A percentile compares a stretch with the other conserved stretches of the same genome.
Conservation (phyloP, 2,888 invertebrate species). For the Luperina nickerlii region DNA sequence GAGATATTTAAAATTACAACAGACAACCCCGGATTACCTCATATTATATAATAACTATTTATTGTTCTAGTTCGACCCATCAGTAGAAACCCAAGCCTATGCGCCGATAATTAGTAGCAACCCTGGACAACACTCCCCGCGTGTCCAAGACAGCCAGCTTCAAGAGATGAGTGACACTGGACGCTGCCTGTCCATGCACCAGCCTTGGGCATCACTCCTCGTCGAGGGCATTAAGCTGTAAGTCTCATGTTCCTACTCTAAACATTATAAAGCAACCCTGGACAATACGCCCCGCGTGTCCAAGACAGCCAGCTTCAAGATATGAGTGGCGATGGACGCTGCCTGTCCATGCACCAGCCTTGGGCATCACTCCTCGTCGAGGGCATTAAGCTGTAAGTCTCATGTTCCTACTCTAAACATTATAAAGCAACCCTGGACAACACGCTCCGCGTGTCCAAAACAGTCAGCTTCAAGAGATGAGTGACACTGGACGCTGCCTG, state of each 20-base stretch:
- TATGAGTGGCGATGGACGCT: conserved; percentile 96
- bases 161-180: conserved; percentile 96
- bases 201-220: conserved; percentile 98
- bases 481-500: conserved; percentile 96
- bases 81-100: conserved; percentile 70
- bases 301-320: conserved; percentile 95
- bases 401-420: neutral
- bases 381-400: conserved; percentile 96
- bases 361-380: conserved; percentile 97
- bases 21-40: neutral
- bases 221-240: conserved; percentile 98
- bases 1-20: neutral
- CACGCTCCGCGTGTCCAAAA: conserved; percentile 92
- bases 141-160: conserved; percentile 94
- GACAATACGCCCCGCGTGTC: conserved; percentile 83
- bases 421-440: conserved; percentile 30
- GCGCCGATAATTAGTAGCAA: conserved; percentile 51
- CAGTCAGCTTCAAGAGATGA: conserved; percentile 94
- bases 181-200: conserved; percentile 97
- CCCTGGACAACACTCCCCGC: conserved; percentile 69
- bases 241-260: conserved; percentile 45
- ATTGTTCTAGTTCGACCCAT: conserved; percentile 76
- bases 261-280: conserved; percentile 12
- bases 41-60: neutral
- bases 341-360: conserved; percentile 98